A percentile compares a stretch with the other conserved stretches of the same genome.
These are phyloP conservation scores for Brachionichthys hirsutus DNA, from an alignment of 2,113 vertebrate genomes.

Conservation along the genomic window DNA sequence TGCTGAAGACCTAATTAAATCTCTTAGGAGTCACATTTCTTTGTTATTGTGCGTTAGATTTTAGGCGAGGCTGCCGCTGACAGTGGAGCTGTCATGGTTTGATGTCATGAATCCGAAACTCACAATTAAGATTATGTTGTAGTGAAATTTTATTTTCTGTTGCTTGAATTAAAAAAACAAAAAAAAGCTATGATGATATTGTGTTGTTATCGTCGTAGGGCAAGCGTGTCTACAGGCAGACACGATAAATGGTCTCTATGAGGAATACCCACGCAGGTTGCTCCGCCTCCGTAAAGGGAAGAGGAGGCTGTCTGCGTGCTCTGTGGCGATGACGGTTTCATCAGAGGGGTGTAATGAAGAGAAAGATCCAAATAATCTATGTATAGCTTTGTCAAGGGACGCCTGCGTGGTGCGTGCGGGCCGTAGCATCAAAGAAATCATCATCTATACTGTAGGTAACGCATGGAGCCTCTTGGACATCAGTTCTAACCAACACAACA, in stretches of 20 bases:
- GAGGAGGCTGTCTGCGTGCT: too few relatives aligned
- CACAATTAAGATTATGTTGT: too few relatives aligned
- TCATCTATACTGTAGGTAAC: too few relatives aligned
- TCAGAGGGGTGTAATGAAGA: not conserved
- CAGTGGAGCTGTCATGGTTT: constrained; percentile 4
- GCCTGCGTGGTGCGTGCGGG: not conserved
- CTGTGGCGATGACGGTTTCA: too few relatives aligned
- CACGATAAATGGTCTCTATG: not conserved
- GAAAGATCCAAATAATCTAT: not conserved
- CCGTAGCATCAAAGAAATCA: not conserved
- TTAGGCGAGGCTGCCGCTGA: constrained; percentile 15
- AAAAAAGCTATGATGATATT: not conserved
- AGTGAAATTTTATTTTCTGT: too few relatives aligned
- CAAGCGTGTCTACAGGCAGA: not conserved
- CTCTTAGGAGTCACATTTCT: constrained; percentile 60
- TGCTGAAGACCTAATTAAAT: constrained; percentile 69
- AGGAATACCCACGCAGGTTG: too few relatives aligned
- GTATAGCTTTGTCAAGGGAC: not conserved
- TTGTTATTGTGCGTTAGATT: constrained; percentile 51
- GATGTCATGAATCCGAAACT: too few relatives aligned
- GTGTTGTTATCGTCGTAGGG: constrained; percentile 1
- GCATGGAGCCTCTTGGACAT: too few relatives aligned
- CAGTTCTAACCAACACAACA: too few relatives aligned
- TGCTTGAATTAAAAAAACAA: not conserved
- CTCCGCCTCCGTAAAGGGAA: too few relatives aligned